phyloP scores from a whole-genome alignment of 2,797 vertebrate genomes.

The Lindbergichthys nudifrons region DNA sequence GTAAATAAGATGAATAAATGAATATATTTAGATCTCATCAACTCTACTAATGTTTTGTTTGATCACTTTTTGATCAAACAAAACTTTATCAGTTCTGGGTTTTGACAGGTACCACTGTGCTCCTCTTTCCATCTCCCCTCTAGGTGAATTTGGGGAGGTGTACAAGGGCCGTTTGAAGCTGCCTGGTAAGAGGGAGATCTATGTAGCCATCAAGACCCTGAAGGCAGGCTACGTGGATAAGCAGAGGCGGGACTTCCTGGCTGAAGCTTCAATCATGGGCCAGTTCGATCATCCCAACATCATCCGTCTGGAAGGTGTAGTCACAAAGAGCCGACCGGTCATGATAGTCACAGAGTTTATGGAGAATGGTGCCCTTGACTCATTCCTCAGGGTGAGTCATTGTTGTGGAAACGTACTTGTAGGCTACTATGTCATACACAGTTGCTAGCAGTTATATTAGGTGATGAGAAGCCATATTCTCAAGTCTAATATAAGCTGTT shows the following conservation, averaged over 20 bases:
- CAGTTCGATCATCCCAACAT: slow-evolving; percentile 99
- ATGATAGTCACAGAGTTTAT: slow-evolving; percentile 99
- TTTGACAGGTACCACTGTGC: slow-evolving; percentile 15
- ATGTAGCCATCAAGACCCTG: slow-evolving; percentile 97
- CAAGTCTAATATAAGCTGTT: slow-evolving; percentile 19
- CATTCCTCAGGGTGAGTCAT: slow-evolving; percentile 93
- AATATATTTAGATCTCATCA: slow-evolving; percentile 43
- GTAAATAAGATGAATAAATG: slow-evolving; percentile 38
- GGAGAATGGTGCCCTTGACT: slow-evolving; percentile 99
- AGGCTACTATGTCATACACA: background rate
- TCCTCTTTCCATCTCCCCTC: slow-evolving; percentile 12
- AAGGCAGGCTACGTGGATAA: slow-evolving; percentile 98
- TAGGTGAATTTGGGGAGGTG: slow-evolving; percentile 98
- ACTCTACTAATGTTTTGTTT: slow-evolving; percentile 31
- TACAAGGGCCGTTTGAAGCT: slow-evolving; percentile 98
- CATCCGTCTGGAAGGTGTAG: slow-evolving; percentile 96
- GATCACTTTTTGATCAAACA: slow-evolving; percentile 16
- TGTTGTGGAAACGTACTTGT: background rate
- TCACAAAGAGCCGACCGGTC: slow-evolving; percentile 97
- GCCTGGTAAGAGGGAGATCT: slow-evolving; percentile 96
- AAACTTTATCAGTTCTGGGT: slow-evolving; percentile 23
- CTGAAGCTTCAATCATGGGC: slow-evolving; percentile 99
- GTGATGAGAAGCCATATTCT: slow-evolving; percentile 8
- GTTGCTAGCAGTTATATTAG: slow-evolving; percentile 1
- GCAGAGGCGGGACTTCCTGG: slow-evolving; percentile 96